Evolutionary conservation across 2,797 vertebrate genomes (phyloP).

Genomic region (Eulemur mongoz): DNA sequence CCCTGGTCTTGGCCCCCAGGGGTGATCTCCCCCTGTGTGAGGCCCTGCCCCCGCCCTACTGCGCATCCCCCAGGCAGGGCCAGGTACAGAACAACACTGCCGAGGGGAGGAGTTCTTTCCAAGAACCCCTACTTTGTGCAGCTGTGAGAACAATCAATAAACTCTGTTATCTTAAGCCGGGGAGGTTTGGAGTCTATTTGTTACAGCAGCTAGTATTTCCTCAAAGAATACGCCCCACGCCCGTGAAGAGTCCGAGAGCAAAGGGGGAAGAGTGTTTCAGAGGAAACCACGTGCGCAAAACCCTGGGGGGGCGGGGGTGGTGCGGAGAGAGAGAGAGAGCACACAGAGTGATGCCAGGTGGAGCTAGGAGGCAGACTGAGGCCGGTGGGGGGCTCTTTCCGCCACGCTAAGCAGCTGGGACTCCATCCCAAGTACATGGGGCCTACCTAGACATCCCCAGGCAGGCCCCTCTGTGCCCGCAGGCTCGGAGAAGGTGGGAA

Average conservation of each 20-base stretch:
- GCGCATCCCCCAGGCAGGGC: rapidly evolving
- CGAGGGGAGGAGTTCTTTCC: not conserved
- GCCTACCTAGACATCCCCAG: too few species aligned
- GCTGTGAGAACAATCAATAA: slow-evolving; percentile 19
- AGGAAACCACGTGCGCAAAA: not conserved
- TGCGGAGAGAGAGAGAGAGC: too few species aligned
- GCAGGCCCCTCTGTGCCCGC: not conserved
- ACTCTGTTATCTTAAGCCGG: not conserved
- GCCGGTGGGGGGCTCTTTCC: not conserved
- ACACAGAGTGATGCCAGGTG: not conserved
- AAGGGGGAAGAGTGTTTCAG: not conserved
- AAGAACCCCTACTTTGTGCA: not conserved
- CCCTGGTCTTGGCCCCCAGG: not conserved
- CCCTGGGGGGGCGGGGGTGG: too few species aligned
- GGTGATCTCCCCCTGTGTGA: not conserved
- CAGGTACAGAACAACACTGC: not conserved
- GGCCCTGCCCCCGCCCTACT: not conserved
- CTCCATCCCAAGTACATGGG: not conserved
- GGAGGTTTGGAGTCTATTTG: not conserved
- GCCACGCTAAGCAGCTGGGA: not conserved
- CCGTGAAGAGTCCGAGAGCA: not conserved
- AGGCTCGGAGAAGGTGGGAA: not conserved
- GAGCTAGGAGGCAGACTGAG: not conserved
- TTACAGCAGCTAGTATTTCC: not conserved
- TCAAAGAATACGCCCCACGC: not conserved